Conservation (phyloP, 2,797 vertebrate genomes). For the Numenius phaeopus region DNA sequence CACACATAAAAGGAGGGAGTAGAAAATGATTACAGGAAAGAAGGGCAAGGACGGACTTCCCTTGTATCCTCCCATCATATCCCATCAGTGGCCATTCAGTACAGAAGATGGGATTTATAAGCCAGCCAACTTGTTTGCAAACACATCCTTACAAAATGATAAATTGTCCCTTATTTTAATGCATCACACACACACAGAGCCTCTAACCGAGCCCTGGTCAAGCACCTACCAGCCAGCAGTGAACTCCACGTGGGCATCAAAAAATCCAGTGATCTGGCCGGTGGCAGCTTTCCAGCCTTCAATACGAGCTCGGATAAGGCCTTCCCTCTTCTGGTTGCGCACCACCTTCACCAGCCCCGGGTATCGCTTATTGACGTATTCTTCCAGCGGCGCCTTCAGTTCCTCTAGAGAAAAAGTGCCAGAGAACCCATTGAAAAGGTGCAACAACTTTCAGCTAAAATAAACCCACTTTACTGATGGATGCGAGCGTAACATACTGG, state of each 20-base stretch:
- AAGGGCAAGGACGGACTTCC: background rate
- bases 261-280: conserved; percentile 93
- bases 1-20: accelerated
- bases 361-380: conserved; percentile 95
- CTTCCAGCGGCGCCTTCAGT: conserved; percentile 93
- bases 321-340: conserved; percentile 93
- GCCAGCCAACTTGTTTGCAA: background rate
- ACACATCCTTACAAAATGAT: accelerated
- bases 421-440: background rate
- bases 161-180: accelerated
- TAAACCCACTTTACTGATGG: background rate
- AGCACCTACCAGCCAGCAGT: conserved; percentile 91
- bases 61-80: accelerated
- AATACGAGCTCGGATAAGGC: conserved; percentile 93
- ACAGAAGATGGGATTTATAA: background rate
- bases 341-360: conserved; percentile 96
- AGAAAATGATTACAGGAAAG: background rate
- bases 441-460: background rate
- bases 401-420: conserved; percentile 83
- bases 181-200: too few relatives aligned
- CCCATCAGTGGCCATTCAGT: background rate
- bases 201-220: background rate
- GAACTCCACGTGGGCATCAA: conserved; percentile 97
- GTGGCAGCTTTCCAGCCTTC: conserved; percentile 97
- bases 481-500: accelerated